phyloP scores from a whole-genome alignment of 2,797 vertebrate species.

The Eulemur rubriventer region DNA sequence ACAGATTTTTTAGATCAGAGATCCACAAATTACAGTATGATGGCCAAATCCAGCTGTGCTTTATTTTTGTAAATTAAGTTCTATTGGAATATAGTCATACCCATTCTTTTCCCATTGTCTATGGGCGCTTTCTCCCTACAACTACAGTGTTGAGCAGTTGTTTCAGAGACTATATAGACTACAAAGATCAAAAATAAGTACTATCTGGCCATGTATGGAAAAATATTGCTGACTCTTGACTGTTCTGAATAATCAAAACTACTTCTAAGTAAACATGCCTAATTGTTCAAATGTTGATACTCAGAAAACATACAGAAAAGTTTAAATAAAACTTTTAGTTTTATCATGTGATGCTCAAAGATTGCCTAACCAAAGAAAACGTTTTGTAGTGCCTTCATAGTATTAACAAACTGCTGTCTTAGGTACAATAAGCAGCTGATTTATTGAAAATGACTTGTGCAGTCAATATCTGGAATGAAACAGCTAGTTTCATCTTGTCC shows the following conservation, averaged over 20 bases:
- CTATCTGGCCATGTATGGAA: background rate
- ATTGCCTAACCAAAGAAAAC: constrained; percentile 60
- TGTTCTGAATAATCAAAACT: background rate
- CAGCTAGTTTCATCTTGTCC: constrained; percentile 82
- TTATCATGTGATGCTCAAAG: constrained; percentile 37
- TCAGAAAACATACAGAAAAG: constrained; percentile 38
- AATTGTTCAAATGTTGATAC: background rate
- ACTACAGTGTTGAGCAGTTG: background rate
- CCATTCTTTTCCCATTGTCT: background rate
- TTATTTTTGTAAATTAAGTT: constrained; percentile 24
- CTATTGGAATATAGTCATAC: background rate
- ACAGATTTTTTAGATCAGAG: background rate
- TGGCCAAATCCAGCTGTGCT: background rate
- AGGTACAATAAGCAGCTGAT: constrained; percentile 78
- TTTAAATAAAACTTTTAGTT: constrained; percentile 54
- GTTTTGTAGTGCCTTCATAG: constrained; percentile 70
- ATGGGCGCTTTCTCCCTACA: background rate
- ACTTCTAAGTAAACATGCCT: background rate
- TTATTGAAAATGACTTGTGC: constrained; percentile 81
- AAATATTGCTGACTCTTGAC: background rate
- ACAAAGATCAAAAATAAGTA: background rate
- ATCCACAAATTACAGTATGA: background rate
- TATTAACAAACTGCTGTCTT: constrained; percentile 76
- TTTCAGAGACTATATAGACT: background rate
- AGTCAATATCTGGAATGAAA: constrained; percentile 83